These are phyloP conservation scores for Drosophila affinis DNA, from an alignment of 2,888 invertebrate genomes.

Conservation along the genomic window DNA sequence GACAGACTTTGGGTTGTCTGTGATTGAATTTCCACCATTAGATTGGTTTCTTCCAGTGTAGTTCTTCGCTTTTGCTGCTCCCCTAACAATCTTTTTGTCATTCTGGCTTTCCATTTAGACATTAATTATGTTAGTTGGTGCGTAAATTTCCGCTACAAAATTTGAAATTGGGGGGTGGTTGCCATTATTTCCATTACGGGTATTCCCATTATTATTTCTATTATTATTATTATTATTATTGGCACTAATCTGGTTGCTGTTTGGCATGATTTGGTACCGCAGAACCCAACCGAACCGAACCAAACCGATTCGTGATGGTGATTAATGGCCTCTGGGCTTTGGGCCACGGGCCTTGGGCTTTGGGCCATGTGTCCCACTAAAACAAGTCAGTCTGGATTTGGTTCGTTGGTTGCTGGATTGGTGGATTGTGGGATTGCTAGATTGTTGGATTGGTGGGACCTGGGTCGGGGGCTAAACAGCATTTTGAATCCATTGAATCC, in stretches of 20 bases:
- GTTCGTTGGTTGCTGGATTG: slow-evolving; percentile 12
- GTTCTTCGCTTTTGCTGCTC: not conserved
- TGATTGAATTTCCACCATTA: too few species aligned
- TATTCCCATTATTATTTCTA: slow-evolving; percentile 16
- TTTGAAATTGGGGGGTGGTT: slow-evolving; percentile 28
- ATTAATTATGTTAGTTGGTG: slow-evolving; percentile 56
- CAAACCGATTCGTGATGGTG: slow-evolving; percentile 68
- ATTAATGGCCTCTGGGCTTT: slow-evolving; percentile 58
- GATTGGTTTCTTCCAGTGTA: too few species aligned
- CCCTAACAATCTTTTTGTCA: slow-evolving; percentile 24
- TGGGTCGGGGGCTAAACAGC: not conserved
- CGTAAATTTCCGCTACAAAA: slow-evolving; percentile 43
- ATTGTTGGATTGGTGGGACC: too few species aligned
- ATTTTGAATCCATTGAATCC: slow-evolving; percentile 62
- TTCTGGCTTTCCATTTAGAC: slow-evolving; percentile 41
- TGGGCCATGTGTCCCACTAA: not conserved
- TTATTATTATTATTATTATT: slow-evolving; percentile 44
- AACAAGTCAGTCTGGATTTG: slow-evolving; percentile 1
- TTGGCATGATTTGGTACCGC: slow-evolving; percentile 51
- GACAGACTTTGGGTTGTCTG: too few species aligned
- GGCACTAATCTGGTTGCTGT: slow-evolving; percentile 52
- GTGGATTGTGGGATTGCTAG: not conserved
- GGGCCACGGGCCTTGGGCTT: not conserved
- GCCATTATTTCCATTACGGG: slow-evolving; percentile 33
- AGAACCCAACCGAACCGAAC: slow-evolving; percentile 57